Conservation (phyloP, 2,888 invertebrate species). For the Agrochola circellaris region DNA sequence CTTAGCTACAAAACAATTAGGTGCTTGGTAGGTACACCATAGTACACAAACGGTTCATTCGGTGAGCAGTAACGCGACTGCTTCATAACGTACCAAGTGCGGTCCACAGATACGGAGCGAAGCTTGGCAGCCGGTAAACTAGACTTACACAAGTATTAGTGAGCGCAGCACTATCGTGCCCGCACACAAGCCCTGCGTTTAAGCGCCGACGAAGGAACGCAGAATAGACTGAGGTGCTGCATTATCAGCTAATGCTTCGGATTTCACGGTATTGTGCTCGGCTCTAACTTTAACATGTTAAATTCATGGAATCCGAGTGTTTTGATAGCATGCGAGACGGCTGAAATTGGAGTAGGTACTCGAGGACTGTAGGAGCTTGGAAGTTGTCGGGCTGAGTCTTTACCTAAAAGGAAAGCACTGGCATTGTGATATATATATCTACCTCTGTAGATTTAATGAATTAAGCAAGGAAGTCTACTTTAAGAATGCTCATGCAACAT, state of each 20-base stretch:
- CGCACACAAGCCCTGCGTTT: constrained; percentile 63
- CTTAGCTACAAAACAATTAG: constrained; percentile 45
- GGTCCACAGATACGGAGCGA: constrained; percentile 74
- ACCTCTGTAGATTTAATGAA: too few relatives aligned
- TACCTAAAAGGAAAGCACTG: background rate
- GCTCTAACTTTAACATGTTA: constrained; percentile 53
- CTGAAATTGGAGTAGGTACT: constrained; percentile 32
- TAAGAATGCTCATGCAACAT: background rate
- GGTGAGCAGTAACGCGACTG: constrained; percentile 50
- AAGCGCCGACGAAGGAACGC: constrained; percentile 55
- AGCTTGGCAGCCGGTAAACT: constrained; percentile 69
- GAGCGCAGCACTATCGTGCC: constrained; percentile 71
- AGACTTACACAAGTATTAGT: constrained; percentile 79
- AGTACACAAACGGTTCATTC: constrained; percentile 41
- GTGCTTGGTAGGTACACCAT: constrained; percentile 30
- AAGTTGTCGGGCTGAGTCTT: background rate
- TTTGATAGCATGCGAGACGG: constrained; percentile 41
- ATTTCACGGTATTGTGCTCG: constrained; percentile 58
- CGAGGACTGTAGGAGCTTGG: background rate
- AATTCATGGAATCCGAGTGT: constrained; percentile 49
- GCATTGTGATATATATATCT: background rate
- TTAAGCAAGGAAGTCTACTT: background rate
- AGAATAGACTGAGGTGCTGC: constrained; percentile 56
- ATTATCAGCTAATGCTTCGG: constrained; percentile 58
- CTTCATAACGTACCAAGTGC: constrained; percentile 76